These are phyloP conservation scores for Scortum barcoo DNA, from an alignment of 2,113 vertebrate genomes.

Conservation along the genomic window DNA sequence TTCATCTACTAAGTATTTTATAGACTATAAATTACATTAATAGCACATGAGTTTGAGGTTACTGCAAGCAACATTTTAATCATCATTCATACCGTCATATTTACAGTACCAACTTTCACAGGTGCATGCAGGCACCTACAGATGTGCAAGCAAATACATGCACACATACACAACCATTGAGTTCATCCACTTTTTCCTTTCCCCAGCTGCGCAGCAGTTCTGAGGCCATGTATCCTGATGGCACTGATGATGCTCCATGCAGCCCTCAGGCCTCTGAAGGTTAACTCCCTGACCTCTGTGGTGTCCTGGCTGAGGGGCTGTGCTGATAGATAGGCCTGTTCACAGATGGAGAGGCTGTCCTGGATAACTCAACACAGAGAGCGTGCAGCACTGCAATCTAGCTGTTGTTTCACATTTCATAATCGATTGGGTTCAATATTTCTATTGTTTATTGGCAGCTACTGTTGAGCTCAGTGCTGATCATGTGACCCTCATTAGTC, in stretches of 20 bases:
- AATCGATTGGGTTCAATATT: neutral
- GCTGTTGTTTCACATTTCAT: neutral
- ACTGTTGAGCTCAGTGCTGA: neutral
- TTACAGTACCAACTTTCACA: constrained; percentile 49
- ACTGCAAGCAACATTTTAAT: constrained; percentile 12
- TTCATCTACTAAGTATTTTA: no score
- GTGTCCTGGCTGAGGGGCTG: constrained; percentile 31
- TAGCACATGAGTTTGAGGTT: neutral
- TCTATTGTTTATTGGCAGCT: neutral
- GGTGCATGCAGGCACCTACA: constrained; percentile 45
- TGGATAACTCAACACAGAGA: neutral
- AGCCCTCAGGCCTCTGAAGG: constrained; percentile 77
- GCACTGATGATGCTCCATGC: constrained; percentile 79
- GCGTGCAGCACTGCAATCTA: neutral
- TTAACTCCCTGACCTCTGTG: constrained; percentile 69
- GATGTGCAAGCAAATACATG: constrained; percentile 58
- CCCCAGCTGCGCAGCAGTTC: constrained; percentile 59
- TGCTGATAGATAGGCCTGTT: constrained; percentile 63
- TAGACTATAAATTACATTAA: neutral
- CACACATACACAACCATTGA: constrained; percentile 45
- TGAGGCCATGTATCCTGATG: constrained; percentile 78
- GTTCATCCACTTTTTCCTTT: constrained; percentile 32
- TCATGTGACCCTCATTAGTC: neutral
- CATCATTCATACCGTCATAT: constrained; percentile 53
- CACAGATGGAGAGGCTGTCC: constrained; percentile 5